Evolutionary conservation across 30 jellyfish, hydroid and myxozoan species (phyloP).

Genomic region (Rhopilema esculentum): DNA sequence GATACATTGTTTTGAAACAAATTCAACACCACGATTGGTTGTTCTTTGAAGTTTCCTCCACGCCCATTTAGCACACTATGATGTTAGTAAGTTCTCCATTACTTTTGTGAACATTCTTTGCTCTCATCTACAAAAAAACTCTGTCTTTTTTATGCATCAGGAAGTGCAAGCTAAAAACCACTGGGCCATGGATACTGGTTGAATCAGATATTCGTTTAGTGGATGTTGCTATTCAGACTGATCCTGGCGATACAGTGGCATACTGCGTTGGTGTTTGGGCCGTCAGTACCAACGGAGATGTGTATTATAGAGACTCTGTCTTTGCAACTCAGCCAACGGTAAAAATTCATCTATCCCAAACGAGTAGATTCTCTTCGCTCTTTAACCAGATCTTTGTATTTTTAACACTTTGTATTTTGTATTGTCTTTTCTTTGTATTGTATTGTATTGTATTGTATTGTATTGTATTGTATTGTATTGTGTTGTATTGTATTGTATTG

Average conservation of each 20-base stretch:
- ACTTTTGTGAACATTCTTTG: no score
- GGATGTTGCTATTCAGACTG: conserved; percentile 74
- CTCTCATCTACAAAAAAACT: neutral
- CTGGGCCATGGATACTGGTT: conserved; percentile 94
- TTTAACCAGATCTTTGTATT: no score
- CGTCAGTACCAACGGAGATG: conserved; percentile 92
- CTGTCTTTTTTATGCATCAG: conserved; percentile 4
- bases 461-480: no score
- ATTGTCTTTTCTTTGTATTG: no score
- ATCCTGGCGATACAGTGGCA: conserved; percentile 72
- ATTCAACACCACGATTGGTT: no score
- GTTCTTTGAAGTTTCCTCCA: neutral
- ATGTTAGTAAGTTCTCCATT: no score
- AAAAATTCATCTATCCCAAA: neutral
- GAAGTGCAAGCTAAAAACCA: conserved; percentile 72
- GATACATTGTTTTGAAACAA: no score
- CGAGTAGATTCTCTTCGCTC: no score
- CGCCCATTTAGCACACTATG: neutral
- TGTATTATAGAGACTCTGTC: conserved; percentile 76
- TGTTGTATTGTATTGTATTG: no score
- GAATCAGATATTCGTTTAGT: conserved; percentile 79
- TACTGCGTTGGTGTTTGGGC: conserved; percentile 93
- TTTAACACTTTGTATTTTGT: no score
- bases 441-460: no score
- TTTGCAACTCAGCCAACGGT: conserved; percentile 76